Evolutionary conservation across 2,113 vertebrate genomes (phyloP), one percentile per base, ranked within the genome.

Genomic region (Tricholaema leucomelas): DNA sequence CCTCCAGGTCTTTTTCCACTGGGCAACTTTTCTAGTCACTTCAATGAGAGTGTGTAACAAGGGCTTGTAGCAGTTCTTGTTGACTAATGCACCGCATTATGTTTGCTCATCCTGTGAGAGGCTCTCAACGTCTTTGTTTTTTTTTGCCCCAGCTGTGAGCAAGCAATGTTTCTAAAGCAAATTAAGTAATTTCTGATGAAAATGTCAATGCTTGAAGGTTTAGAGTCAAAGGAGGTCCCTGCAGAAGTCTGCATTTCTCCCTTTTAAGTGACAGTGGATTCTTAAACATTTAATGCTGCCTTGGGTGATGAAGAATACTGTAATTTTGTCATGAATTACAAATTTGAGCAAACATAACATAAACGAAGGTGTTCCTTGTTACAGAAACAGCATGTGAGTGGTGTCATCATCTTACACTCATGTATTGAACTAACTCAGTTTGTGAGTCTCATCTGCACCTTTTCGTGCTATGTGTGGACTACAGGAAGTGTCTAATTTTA

Each of bases 401-500:
- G 19, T 50, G 12, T 56, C 54, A 13, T 50, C 48, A 20, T 38
- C 31, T 73, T 31, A 44, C 27, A 14, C 15, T 6, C 33, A 27
- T 10, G 4, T 33, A 9, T 40, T 30, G 50, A 65, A n/a, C 5
- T 69, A 36, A 67, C 67, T 78, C 55, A 31, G 11, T 9, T 83
- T 60, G 30, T 1, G 3, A 65, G 35, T 42, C 20, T n/a, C n/a
- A 9, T 61, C 65, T 81, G 36, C 31, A n/a, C 38, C 30, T 71
- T 74, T 52, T 16, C 4, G 0, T 81, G 20, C 28, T n/a, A n/a
- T n/a, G n/a, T 4, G 3, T 0, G 28, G 14, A 30, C 1, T 28
- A 10, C 46, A 33, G 78, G 60, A 64, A 77, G 12, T 11, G 20
- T 40, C 8, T 61, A 24, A 61, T 3, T 85, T 65, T 17, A 13